These are phyloP conservation scores for Galeopterus variegatus DNA, from an alignment of 2,113 vertebrate species.

Conservation along the genomic window DNA sequence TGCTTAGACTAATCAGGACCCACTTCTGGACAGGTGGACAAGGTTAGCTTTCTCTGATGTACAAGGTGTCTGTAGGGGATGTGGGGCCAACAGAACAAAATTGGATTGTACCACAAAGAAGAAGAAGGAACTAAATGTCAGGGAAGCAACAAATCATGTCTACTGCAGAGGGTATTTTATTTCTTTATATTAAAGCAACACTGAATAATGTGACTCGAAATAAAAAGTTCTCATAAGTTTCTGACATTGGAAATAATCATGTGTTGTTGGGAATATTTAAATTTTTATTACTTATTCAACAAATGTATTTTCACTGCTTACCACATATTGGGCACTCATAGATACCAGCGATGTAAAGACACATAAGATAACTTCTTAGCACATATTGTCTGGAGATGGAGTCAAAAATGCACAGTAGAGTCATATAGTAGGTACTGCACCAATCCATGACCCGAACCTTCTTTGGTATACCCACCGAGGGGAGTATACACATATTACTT, in stretches of 20 bases:
- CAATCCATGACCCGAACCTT: not conserved
- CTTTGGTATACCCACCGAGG: not conserved
- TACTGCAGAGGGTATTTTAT: not conserved
- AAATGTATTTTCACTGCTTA: not conserved
- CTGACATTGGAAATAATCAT: not conserved
- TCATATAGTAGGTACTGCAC: not conserved
- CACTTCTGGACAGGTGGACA: not conserved
- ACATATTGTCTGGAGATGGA: fast-evolving
- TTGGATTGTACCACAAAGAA: not conserved
- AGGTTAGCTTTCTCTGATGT: not conserved
- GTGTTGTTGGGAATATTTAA: not conserved
- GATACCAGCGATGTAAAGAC: not conserved
- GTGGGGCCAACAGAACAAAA: not conserved
- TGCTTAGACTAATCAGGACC: not conserved
- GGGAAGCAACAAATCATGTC: not conserved
- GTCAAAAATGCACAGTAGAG: not conserved
- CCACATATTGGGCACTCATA: not conserved
- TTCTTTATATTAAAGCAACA: not conserved
- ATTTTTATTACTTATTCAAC: not conserved
- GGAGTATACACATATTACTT: not conserved
- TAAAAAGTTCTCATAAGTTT: not conserved
- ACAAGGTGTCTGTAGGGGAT: not conserved
- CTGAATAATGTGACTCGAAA: not conserved
- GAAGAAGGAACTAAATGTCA: not conserved
- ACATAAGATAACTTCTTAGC: not conserved